A percentile compares a stretch with the other conserved stretches of the same genome.
phyloP scores from a whole-genome alignment of 1,140 invertebrate genomes.

The Babylonia areolata region DNA sequence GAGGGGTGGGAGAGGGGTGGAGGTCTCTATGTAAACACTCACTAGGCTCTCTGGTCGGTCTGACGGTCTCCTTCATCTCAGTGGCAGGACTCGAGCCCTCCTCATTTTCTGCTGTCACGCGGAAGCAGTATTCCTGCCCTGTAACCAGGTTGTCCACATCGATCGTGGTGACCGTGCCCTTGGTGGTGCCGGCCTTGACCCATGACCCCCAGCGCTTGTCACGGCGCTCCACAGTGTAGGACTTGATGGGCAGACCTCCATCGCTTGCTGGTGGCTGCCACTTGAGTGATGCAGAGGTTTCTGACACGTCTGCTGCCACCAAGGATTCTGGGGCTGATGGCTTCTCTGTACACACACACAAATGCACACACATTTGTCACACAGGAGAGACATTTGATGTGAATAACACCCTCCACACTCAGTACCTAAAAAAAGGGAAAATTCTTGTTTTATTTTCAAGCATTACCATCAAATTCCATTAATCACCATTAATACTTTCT shows the following conservation, averaged over 20 bases:
- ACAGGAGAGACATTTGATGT: too few species aligned
- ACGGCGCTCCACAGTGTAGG: slow-evolving; percentile 92
- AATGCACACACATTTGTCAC: too few species aligned
- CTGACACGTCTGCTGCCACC: slow-evolving; percentile 61
- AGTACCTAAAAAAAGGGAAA: too few species aligned
- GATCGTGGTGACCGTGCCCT: slow-evolving; percentile 53
- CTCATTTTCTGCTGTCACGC: slow-evolving; percentile 95
- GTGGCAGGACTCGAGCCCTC: slow-evolving; percentile 82
- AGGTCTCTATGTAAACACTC: slow-evolving; percentile 33
- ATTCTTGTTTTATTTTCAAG: too few species aligned
- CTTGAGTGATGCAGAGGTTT: slow-evolving; percentile 59
- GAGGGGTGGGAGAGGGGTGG: too few species aligned
- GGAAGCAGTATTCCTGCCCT: slow-evolving; percentile 95
- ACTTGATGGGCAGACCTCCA: slow-evolving; percentile 94
- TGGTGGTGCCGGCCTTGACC: slow-evolving; percentile 61
- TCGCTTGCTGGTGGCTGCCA: slow-evolving; percentile 99
- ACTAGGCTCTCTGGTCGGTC: slow-evolving; percentile 69
- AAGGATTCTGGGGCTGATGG: slow-evolving; percentile 65
- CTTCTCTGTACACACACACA: slow-evolving; percentile 49
- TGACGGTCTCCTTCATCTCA: slow-evolving; percentile 65
- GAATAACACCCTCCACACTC: too few species aligned
- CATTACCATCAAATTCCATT: too few species aligned
- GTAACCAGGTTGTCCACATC: slow-evolving; percentile 82
- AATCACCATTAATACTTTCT: too few species aligned
- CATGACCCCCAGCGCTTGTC: slow-evolving; percentile 83